Evolutionary conservation across 2,888 invertebrate species (phyloP).

Genomic region (Incurvaria masculella): DNA sequence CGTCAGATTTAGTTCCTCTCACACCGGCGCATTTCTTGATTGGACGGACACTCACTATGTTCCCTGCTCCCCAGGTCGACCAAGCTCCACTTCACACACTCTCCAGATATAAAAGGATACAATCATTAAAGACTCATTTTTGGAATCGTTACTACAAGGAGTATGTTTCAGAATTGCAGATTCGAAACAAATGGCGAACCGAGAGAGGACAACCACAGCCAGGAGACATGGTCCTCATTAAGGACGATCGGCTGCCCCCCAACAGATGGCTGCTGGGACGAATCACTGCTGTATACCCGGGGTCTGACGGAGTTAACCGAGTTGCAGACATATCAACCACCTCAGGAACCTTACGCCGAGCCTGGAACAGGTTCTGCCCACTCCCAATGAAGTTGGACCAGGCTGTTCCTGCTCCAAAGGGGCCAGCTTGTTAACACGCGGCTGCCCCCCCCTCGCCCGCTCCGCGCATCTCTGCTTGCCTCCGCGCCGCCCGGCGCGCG

Average conservation of each 20-base stretch:
- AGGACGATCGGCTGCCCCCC: constrained; percentile 12
- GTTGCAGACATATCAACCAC: constrained; percentile 8
- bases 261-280: constrained; percentile 10
- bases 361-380: not conserved
- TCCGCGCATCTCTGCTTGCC: too few relatives aligned
- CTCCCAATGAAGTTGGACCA: too few relatives aligned
- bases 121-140: constrained; percentile 15
- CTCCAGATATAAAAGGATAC: constrained; percentile 11
- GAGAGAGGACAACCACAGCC: constrained; percentile 10
- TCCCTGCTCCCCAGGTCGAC: constrained; percentile 5
- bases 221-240: constrained; percentile 9
- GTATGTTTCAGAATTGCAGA: constrained; percentile 18
- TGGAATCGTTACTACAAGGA: constrained; percentile 17
- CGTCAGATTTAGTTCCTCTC: constrained; percentile 14
- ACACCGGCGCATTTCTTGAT: constrained; percentile 18
- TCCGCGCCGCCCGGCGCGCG: too few relatives aligned
- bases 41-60: constrained; percentile 13
- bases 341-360: not conserved
- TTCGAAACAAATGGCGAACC: constrained; percentile 19
- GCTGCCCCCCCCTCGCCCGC: too few relatives aligned
- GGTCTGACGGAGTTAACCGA: constrained; percentile 6
- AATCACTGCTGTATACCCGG: constrained; percentile 4
- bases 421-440: too few relatives aligned
- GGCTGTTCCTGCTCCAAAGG: too few relatives aligned
- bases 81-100: constrained; percentile 6